Evolutionary conservation across 2,113 vertebrate genomes (phyloP).

Genomic region (Pica pica): DNA sequence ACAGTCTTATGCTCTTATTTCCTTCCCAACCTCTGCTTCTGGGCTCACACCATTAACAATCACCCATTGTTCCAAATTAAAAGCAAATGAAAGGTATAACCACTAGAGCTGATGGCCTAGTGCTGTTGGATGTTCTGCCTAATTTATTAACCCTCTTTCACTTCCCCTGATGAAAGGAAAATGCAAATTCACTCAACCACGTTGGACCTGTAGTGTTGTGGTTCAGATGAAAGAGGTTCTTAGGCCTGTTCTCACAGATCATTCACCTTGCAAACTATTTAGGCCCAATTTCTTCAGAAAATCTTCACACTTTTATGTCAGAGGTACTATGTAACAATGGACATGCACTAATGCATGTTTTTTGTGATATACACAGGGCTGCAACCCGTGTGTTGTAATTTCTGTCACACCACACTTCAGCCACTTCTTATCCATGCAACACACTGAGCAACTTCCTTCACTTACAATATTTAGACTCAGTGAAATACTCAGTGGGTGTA

Average conservation of each 20-base stretch:
- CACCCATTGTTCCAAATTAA: not conserved
- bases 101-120: not conserved
- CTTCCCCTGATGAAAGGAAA: not conserved
- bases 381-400: not conserved
- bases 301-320: not conserved
- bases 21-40: not conserved
- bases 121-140: not conserved
- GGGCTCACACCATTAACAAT: not conserved
- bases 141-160: not conserved
- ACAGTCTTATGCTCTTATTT: not conserved
- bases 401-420: not conserved
- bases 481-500: not conserved
- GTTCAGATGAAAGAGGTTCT: not conserved
- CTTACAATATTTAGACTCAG: not conserved
- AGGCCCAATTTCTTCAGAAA: not conserved
- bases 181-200: not conserved
- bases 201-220: not conserved
- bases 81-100: not conserved
- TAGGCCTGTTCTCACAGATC: not conserved
- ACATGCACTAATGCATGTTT: accelerated
- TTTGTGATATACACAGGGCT: not conserved
- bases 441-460: not conserved
- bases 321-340: not conserved
- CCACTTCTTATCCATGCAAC: not conserved
- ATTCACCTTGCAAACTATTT: not conserved